A percentile compares a stretch with the other conserved stretches of the same genome.
These are phyloP conservation scores for Brachymystax lenok DNA, from an alignment of 2,797 vertebrate species.

Conservation along the genomic window DNA sequence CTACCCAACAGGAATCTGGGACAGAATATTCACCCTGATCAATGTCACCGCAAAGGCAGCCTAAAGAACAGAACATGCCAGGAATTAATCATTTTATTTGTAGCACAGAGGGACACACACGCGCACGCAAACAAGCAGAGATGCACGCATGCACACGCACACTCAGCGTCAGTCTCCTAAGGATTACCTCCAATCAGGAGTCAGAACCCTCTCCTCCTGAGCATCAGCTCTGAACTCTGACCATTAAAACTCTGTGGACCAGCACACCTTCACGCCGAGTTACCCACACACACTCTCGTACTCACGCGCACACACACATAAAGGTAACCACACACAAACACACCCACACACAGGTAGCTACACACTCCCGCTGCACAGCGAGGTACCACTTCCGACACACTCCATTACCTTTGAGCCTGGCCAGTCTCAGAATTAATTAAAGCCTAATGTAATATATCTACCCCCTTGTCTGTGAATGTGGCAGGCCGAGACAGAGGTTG, in stretches of 20 bases:
- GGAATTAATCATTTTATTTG: slow-evolving; percentile 30
- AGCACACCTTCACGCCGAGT: neutral
- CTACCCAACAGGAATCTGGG: slow-evolving; percentile 32
- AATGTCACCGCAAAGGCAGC: slow-evolving; percentile 41
- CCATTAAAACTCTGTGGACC: slow-evolving; percentile 44
- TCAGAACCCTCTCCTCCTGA: slow-evolving; percentile 51
- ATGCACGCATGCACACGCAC: too few species aligned
- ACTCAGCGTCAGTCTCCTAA: neutral
- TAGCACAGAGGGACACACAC: neutral
- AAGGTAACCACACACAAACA: too few species aligned
- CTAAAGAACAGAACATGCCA: slow-evolving; percentile 23
- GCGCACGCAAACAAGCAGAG: too few species aligned
- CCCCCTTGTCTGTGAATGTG: slow-evolving; percentile 70
- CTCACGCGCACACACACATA: too few species aligned
- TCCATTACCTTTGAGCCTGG: slow-evolving; percentile 58
- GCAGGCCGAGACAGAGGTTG: slow-evolving; percentile 58
- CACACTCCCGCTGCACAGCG: neutral
- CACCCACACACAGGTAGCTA: neutral
- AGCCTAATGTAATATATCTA: slow-evolving; percentile 63
- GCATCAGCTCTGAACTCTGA: slow-evolving; percentile 46
- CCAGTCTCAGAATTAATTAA: slow-evolving; percentile 77
- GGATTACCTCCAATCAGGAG: slow-evolving; percentile 13
- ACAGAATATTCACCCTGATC: slow-evolving; percentile 36
- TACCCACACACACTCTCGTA: neutral
- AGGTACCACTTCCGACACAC: slow-evolving; percentile 54